Evolutionary conservation across 92 coral and sea anemone genomes (phyloP).

Genomic region (Phenganax subtilis): DNA sequence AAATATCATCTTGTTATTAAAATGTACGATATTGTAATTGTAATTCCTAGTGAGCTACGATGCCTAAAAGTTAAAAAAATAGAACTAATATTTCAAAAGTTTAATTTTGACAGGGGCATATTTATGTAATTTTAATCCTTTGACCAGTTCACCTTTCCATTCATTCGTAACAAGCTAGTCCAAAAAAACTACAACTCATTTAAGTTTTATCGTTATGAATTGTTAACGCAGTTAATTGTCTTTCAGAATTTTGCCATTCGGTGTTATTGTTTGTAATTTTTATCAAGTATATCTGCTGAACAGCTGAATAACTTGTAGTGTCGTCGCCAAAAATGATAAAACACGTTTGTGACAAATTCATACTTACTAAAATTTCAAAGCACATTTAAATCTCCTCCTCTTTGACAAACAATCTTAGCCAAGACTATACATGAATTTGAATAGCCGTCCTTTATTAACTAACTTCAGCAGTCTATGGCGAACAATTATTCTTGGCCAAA

Average conservation of each 20-base stretch:
- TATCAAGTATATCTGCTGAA: slow-evolving; percentile 24
- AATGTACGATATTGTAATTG: neutral
- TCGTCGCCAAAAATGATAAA: neutral
- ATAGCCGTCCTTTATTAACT: slow-evolving; percentile 23
- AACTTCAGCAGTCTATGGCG: neutral
- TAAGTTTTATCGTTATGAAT: slow-evolving; percentile 21
- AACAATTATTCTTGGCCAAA: neutral
- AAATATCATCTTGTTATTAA: neutral
- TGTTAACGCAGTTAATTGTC: slow-evolving; percentile 37
- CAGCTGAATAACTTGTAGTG: slow-evolving; percentile 14
- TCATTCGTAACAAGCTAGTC: neutral
- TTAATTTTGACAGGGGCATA: neutral
- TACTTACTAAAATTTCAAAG: neutral
- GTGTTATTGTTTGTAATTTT: slow-evolving; percentile 3
- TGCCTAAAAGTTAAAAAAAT: neutral
- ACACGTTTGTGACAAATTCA: neutral
- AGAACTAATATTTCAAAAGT: neutral
- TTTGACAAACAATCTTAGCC: neutral
- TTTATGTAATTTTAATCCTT: neutral
- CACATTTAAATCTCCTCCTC: neutral
- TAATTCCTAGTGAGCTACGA: neutral
- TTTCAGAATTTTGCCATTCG: neutral
- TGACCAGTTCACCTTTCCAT: neutral
- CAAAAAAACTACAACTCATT: neutral
- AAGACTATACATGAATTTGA: neutral